phyloP scores from a whole-genome alignment of 2,888 invertebrate genomes.

The Lottia gigantea region DNA sequence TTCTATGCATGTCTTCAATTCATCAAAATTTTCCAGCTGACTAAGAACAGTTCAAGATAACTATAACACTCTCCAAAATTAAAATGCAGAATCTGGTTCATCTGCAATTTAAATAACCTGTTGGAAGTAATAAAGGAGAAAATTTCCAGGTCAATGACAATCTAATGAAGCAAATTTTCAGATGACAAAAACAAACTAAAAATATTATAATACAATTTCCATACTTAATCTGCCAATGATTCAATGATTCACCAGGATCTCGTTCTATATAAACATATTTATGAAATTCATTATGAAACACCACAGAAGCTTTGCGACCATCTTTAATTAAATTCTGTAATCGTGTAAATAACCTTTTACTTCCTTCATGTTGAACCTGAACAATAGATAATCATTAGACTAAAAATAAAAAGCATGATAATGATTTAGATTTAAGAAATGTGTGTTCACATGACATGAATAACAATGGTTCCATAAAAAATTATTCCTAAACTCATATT shows the following conservation, averaged over 20 bases:
- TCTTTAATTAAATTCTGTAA: constrained; percentile 53
- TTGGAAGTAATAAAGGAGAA: too few species aligned
- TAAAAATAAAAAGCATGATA: not conserved
- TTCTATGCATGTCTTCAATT: too few species aligned
- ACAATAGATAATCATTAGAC: constrained; percentile 7
- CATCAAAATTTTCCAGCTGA: too few species aligned
- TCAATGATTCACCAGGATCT: constrained; percentile 43
- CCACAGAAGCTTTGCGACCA: constrained; percentile 47
- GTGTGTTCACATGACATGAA: not conserved
- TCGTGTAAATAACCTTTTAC: constrained; percentile 48
- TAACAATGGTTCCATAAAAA: too few species aligned
- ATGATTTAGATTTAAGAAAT: too few species aligned
- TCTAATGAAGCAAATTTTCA: not conserved
- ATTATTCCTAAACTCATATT: too few species aligned
- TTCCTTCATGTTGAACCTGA: constrained; percentile 57
- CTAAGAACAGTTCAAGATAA: too few species aligned
- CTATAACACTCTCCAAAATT: too few species aligned
- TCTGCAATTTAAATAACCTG: too few species aligned
- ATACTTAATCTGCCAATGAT: constrained; percentile 52
- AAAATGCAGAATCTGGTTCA: too few species aligned
- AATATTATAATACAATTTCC: not conserved
- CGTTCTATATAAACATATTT: constrained; percentile 54
- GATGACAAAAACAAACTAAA: constrained; percentile 7
- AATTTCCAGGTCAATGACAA: too few species aligned
- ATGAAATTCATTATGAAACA: constrained; percentile 65